These are phyloP conservation scores for Pelobates cultripes DNA, from an alignment of 2,797 vertebrate genomes.

Conservation along the genomic window DNA sequence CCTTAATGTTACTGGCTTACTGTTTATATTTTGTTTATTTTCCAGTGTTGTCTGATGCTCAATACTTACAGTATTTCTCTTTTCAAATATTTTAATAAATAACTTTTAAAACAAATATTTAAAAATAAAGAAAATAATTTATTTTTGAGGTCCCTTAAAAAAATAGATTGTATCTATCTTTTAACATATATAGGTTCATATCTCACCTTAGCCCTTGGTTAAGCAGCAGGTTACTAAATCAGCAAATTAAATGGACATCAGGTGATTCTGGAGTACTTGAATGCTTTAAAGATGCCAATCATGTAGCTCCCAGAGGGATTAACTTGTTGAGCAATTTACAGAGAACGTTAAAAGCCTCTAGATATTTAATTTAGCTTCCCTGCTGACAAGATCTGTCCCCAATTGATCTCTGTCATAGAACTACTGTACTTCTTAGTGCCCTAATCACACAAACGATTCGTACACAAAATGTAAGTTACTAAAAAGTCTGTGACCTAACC, in stretches of 20 bases:
- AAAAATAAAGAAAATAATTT: too few species aligned
- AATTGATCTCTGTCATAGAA: neutral
- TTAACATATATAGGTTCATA: neutral
- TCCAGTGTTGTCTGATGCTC: too few species aligned
- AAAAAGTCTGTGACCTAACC: neutral
- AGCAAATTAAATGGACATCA: neutral
- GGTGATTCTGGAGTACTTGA: too few species aligned
- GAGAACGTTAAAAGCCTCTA: neutral
- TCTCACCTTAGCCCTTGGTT: neutral
- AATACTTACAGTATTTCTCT: too few species aligned
- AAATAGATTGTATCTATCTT: neutral
- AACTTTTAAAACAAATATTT: too few species aligned
- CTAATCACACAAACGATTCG: neutral
- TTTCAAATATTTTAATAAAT: too few species aligned
- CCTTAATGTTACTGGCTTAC: too few species aligned
- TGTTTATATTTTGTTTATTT: too few species aligned
- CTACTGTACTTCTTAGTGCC: neutral
- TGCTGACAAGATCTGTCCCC: neutral
- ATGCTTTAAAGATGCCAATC: neutral
- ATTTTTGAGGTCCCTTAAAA: too few species aligned
- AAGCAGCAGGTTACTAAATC: neutral
- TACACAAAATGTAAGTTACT: neutral
- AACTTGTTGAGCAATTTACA: neutral
- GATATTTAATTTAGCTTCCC: neutral
- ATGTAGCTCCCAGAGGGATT: neutral